Base-by-base conservation (phyloP, 2,113 vertebrate genomes). In the Blennius ocellaris region DNA sequence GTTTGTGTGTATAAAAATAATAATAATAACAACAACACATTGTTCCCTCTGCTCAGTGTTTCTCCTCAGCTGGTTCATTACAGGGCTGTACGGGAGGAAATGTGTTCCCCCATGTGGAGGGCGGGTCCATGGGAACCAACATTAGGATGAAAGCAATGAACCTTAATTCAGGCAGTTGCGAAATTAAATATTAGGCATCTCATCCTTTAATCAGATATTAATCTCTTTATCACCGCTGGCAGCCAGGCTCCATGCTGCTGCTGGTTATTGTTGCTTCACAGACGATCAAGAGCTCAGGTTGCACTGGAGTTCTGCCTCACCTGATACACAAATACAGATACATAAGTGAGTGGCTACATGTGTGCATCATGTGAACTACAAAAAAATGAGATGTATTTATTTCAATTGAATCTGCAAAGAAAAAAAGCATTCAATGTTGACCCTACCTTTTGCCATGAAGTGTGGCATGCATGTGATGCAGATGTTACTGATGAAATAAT, bases 31-130 rank as follows among this genome's bases (percentile, higher is more conserved):
- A 30, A 30, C 21, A 30, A 80, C 78, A 73, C 80, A 89, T 87
- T 88, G 85, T 85, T 84, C 80, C 37, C 30, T 30, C 21, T 76
- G 65, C 55, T 85, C 67, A 67, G 21, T 87, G 74, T 79, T 67
- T 45, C 76, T 75, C 77, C 84, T 79, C 87, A 83, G 84, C 86
- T 88, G 80, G 82, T 87, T 90, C 71, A 89, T 91, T 89, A 86
- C 44, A 43, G 68, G 63, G 67, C 67, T 57, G 68, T 82, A 60
- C 73, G 75, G 76, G 69, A 67, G 78, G 76, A 82, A 89, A 88
- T 85, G 80, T 83, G 83, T 76, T 87, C 78, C 83, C 83, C 63
- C 17, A 45, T 80, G 81, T 77, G 75, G 76, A 85, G 85, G 88
- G 87, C 17, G 80, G 67, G 85, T 88, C 80, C 79, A 79, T 71